phyloP scores from a whole-genome alignment of 1,140 invertebrate genomes.

The Bilobella aurantiaca region DNA sequence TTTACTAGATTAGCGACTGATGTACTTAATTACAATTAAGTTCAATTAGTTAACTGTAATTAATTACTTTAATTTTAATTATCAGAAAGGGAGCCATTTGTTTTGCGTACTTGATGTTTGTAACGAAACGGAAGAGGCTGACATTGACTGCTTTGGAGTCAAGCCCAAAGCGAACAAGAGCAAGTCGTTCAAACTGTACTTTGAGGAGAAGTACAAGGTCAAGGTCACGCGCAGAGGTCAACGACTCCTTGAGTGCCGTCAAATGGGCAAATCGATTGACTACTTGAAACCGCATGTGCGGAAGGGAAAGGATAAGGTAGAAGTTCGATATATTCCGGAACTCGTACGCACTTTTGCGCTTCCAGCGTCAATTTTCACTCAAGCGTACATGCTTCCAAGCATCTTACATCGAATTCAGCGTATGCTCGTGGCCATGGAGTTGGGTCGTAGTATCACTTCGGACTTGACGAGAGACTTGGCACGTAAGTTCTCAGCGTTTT shows the following conservation, averaged over 20 bases:
- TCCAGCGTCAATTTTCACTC: constrained; percentile 11
- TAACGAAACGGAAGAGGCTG: no score
- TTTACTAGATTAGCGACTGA: background rate
- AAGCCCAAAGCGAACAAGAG: no score
- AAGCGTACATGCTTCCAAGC: constrained; percentile 13
- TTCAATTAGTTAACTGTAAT: no score
- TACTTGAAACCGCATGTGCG: no score
- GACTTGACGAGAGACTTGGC: background rate
- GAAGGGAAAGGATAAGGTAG: no score
- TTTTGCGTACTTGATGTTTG: background rate
- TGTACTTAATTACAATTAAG: background rate
- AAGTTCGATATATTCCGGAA: constrained; percentile 7
- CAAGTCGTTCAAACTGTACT: no score
- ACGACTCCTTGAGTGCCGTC: background rate
- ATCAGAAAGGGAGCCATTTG: background rate
- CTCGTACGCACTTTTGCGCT: background rate
- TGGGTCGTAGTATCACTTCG: background rate
- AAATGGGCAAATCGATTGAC: no score
- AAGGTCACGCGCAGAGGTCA: background rate
- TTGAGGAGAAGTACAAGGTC: background rate
- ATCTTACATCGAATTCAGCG: constrained; percentile 23
- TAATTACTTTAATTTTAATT: no score
- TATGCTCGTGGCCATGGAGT: constrained; percentile 12
- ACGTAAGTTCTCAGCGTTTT: background rate
- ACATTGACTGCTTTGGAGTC: no score